These are phyloP conservation scores for Marronus borbonicus DNA, from an alignment of 2,888 invertebrate genomes.

Conservation along the genomic window DNA sequence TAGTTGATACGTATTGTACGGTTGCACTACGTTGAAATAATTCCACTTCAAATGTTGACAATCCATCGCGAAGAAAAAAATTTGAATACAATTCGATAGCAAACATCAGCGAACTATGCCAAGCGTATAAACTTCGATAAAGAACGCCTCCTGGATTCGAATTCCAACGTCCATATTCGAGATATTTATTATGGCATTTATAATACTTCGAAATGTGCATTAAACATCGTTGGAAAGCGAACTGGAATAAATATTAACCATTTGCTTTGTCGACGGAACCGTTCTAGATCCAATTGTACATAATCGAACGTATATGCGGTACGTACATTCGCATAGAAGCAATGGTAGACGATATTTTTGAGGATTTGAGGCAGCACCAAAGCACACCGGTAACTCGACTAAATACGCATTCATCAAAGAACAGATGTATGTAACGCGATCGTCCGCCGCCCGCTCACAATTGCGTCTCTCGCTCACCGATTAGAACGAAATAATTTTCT, in stretches of 20 bases:
- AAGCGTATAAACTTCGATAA: neutral
- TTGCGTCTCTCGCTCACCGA: neutral
- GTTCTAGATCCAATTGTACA: neutral
- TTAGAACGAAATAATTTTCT: no score
- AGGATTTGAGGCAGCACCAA: neutral
- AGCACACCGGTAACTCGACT: neutral
- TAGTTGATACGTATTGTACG: no score
- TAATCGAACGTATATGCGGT: no score
- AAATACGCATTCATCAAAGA: constrained; percentile 17
- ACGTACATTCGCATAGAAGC: no score
- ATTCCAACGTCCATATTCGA: neutral
- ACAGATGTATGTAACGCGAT: constrained; percentile 20
- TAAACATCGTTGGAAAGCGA: constrained; percentile 15
- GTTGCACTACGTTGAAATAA: no score
- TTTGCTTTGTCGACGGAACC: neutral
- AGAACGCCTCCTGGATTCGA: neutral
- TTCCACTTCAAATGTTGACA: no score
- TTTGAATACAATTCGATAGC: no score
- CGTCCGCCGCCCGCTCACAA: neutral
- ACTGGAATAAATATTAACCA: constrained; percentile 15
- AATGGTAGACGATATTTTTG: neutral
- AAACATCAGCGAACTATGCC: no score
- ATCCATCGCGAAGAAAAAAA: no score
- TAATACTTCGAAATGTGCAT: neutral
- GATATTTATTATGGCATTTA: constrained; percentile 5